Base-by-base conservation (phyloP, 2,797 vertebrate genomes). In the Sternotherus odoratus region DNA sequence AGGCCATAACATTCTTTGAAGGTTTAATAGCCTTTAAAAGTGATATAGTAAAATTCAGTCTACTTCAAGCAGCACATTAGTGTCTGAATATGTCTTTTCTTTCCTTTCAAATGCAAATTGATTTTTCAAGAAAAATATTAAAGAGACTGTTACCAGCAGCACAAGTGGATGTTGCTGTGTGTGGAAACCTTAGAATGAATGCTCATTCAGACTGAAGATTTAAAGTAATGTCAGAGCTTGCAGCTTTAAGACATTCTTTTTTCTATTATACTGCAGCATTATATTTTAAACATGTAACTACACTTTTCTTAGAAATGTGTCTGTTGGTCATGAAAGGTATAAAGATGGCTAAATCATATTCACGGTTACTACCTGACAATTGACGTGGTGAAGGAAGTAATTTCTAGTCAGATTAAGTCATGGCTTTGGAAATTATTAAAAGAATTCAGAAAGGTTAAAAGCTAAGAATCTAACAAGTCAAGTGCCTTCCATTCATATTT, bases 371-470 rank as follows among this genome's bases (percentile, higher is more conserved):
- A 85, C 21, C 3, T 84, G 66, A 84, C 23, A 86, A 79, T 6
- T 79, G 83, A 85, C 33, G 53, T 21, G 11, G 72, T 49, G 36
- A 94, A 90, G 30, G n/a, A 91, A 96, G 46, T 9, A 94, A 75
- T 79, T 94, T 95, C 26, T 93, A 79, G 91, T 89, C 19, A 86
- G 57, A 94, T 86, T 94, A 93, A 92, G 90, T 2, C 36, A 92
- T 15, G 6, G 26, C 4, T 93, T n/a, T 88, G 12, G 46, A 90
- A 95, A 91, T 51, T 74, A 57, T 96, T 88, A 85, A 10, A 87
- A 87, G 6, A 87, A 95, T 93, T 78, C 82, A 90, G 28, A 95
- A 92, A 91, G 46, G 30, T 89, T 60, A 96, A 84, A 81, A 96
- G 51, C 28, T 91, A 97, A 69, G 53, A 89, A 81, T 56, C 51